These are phyloP conservation scores for Pecten maximus DNA, from an alignment of 2,888 invertebrate genomes.

Conservation along the genomic window DNA sequence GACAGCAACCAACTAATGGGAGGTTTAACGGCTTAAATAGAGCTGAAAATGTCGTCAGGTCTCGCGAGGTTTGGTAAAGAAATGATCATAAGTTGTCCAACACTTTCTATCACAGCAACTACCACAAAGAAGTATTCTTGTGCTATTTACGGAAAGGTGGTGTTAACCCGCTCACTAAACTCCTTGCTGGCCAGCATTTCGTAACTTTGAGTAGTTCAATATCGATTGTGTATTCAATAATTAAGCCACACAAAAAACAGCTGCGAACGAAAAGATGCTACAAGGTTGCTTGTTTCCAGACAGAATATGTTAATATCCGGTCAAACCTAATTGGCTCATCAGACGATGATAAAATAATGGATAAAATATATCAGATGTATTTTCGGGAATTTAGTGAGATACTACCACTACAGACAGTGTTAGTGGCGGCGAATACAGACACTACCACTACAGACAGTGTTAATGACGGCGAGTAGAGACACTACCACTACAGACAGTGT, in stretches of 20 bases:
- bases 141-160: background rate
- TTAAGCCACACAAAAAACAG: background rate
- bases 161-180: background rate
- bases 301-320: no score
- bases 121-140: background rate
- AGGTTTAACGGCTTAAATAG: no score
- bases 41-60: background rate
- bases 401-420: no score
- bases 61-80: background rate
- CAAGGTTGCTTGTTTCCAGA: background rate
- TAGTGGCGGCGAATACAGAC: no score
- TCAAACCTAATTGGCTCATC: no score
- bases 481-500: no score
- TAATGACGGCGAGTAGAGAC: no score
- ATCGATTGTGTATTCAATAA: background rate
- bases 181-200: background rate
- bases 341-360: no score
- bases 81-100: background rate
- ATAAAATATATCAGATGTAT: no score
- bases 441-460: no score
- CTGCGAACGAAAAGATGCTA: background rate
- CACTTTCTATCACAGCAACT: background rate
- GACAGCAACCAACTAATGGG: no score
- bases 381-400: no score
- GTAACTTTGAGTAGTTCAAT: background rate